Conservation (phyloP, 2,797 vertebrate species). For the Hypotaenidia okinawae region DNA sequence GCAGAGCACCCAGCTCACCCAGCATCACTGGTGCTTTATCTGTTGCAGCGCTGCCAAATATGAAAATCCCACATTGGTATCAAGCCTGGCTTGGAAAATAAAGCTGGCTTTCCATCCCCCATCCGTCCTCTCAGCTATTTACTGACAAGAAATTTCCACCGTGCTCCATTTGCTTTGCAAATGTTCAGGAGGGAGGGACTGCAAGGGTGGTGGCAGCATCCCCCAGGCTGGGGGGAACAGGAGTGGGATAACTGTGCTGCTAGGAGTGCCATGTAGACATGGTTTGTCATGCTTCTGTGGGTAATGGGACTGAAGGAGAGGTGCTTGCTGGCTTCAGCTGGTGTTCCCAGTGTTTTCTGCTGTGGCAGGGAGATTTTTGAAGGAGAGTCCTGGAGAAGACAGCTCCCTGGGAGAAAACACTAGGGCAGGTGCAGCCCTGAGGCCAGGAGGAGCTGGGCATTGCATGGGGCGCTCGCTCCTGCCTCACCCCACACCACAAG, state of each 20-base stretch:
- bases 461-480: rapidly evolving
- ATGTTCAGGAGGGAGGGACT: not conserved
- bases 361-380: not conserved
- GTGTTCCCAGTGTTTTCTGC: rapidly evolving
- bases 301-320: not conserved
- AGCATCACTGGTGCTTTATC: rapidly evolving
- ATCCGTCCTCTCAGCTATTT: not conserved
- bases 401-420: not conserved
- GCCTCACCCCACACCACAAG: rapidly evolving
- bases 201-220: not conserved
- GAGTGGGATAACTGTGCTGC: no score
- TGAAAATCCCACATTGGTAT: rapidly evolving
- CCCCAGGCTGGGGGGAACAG: no score
- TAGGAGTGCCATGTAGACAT: rapidly evolving
- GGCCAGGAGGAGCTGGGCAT: not conserved
- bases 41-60: rapidly evolving
- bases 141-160: not conserved
- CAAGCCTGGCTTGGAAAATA: not conserved
- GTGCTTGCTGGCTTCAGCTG: rapidly evolving
- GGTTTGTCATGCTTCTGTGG: not conserved
- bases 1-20: not conserved
- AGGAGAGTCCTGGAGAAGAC: not conserved
- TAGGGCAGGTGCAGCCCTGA: not conserved
- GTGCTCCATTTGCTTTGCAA: not conserved
- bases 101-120: not conserved